phyloP scores from a whole-genome alignment of 2,797 vertebrate species.

The Sparidentex hasta region DNA sequence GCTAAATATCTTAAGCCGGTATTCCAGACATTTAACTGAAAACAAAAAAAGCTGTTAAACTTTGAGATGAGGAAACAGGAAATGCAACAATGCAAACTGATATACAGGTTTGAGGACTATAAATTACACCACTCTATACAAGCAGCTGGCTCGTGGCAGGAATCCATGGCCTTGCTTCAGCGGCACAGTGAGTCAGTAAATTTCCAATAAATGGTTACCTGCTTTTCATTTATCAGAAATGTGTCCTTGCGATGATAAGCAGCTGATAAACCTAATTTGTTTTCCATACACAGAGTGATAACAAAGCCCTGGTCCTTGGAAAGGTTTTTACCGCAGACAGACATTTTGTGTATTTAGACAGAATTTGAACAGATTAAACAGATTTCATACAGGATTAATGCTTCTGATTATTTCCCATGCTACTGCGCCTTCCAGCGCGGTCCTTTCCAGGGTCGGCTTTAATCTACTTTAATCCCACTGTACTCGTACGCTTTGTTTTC shows the following conservation, averaged over 20 bases:
- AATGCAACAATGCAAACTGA: no score
- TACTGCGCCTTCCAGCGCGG: background rate
- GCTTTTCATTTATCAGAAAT: background rate
- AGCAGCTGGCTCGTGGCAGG: background rate
- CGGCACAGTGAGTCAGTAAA: background rate
- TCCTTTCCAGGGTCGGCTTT: conserved; percentile 9
- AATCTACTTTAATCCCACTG: background rate
- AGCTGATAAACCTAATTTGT: conserved; percentile 41
- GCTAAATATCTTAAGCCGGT: no score
- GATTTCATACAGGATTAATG: conserved; percentile 36
- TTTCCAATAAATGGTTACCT: conserved; percentile 12
- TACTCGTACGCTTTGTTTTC: background rate
- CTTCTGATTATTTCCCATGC: conserved; percentile 12
- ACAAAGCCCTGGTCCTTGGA: background rate
- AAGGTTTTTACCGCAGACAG: conserved; percentile 13
- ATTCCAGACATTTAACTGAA: no score
- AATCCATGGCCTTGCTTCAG: background rate
- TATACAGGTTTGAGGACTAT: no score
- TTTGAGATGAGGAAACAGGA: no score
- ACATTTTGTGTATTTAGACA: conserved; percentile 27
- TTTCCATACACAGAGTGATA: conserved; percentile 1
- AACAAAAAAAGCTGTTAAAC: no score
- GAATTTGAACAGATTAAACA: conserved; percentile 7
- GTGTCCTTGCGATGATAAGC: conserved; percentile 32
- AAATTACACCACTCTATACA: background rate